A percentile compares a stretch with the other conserved stretches of the same genome.
phyloP scores from a whole-genome alignment of 1,140 invertebrate genomes.

The Caenorhabditis remanei region DNA sequence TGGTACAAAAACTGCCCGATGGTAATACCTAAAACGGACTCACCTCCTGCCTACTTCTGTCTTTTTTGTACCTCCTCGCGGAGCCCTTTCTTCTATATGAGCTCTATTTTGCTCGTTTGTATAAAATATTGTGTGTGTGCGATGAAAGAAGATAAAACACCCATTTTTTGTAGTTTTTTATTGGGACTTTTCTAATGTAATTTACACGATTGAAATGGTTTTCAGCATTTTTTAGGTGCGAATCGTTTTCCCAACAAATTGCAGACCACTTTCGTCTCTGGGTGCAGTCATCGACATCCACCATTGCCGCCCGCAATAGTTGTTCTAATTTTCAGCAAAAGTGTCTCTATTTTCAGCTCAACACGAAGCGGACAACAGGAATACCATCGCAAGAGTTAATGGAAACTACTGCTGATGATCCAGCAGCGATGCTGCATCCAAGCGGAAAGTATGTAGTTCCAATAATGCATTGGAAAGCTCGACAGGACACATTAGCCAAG shows the following conservation, averaged over 20 bases:
- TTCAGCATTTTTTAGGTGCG: constrained; percentile 17
- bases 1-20: constrained; percentile 95
- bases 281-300: not conserved
- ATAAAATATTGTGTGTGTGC: constrained; percentile 49
- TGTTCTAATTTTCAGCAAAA: constrained; percentile 34
- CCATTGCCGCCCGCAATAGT: not conserved
- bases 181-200: not conserved
- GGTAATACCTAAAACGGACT: constrained; percentile 78
- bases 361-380: constrained; percentile 93
- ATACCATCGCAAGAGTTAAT: constrained; percentile 94
- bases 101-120: constrained; percentile 43
- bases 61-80: constrained; percentile 57
- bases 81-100: constrained; percentile 51
- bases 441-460: constrained; percentile 91
- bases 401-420: constrained; percentile 88
- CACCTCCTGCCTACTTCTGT: constrained; percentile 11
- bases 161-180: constrained; percentile 58
- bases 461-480: constrained; percentile 88
- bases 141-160: constrained; percentile 56
- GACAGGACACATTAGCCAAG: constrained; percentile 55
- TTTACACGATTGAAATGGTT: not conserved
- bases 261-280: not conserved
- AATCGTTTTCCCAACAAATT: not conserved
- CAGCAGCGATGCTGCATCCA: constrained; percentile 91
- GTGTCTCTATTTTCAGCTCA: constrained; percentile 78